Conservation (phyloP, 2,113 vertebrate species). For the Bubo scandiacus region DNA sequence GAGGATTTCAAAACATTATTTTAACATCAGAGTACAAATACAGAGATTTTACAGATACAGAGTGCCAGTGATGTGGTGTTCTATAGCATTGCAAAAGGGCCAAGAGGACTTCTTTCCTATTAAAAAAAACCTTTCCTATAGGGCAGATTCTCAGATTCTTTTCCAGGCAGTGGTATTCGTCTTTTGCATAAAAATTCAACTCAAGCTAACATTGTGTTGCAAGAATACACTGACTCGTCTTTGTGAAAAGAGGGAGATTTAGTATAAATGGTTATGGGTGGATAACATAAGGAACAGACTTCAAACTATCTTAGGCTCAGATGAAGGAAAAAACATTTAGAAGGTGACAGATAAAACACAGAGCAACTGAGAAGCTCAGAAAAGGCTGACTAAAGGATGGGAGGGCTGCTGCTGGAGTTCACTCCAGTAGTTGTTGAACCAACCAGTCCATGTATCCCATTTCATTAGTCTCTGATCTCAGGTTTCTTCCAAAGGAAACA, state of each 20-base stretch:
- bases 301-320: background rate
- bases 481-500: background rate
- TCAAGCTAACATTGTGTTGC: background rate
- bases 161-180: background rate
- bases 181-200: background rate
- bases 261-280: background rate
- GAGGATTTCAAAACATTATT: background rate
- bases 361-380: background rate
- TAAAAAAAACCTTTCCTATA: background rate
- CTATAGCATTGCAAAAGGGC: background rate
- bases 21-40: background rate
- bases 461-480: background rate
- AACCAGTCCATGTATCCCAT: background rate
- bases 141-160: background rate
- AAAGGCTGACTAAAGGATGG: background rate
- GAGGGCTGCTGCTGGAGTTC: background rate
- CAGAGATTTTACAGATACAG: background rate
- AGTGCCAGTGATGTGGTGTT: background rate
- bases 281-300: background rate
- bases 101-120: background rate
- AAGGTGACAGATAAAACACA: background rate
- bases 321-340: background rate
- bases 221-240: background rate
- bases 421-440: background rate
- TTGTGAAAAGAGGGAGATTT: background rate